phyloP scores from a whole-genome alignment of 2,888 invertebrate species.

The Eutolmus rufibarbis region DNA sequence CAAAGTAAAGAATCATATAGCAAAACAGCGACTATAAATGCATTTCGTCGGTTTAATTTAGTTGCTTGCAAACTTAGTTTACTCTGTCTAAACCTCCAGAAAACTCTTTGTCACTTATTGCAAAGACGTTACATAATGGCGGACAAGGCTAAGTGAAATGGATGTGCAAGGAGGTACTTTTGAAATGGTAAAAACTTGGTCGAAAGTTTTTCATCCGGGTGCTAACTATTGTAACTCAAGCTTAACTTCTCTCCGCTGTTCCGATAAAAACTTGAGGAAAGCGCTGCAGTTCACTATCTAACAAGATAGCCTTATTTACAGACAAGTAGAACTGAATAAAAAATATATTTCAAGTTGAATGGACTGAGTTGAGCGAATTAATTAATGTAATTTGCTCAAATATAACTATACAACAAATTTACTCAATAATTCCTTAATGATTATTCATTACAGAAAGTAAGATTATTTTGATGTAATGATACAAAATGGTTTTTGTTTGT shows the following conservation, averaged over 20 bases:
- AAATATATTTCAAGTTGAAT: neutral
- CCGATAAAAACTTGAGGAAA: neutral
- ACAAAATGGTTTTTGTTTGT: too few species aligned
- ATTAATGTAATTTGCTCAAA: neutral
- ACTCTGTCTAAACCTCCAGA: neutral
- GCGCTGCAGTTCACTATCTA: neutral
- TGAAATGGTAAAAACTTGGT: neutral
- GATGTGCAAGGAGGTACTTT: neutral
- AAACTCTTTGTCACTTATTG: constrained; percentile 2
- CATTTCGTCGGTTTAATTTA: constrained; percentile 1
- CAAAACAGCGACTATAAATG: neutral
- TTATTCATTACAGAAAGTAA: too few species aligned
- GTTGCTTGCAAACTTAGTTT: neutral
- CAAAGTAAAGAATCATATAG: neutral
- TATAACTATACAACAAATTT: neutral
- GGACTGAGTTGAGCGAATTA: neutral
- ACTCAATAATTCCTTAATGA: too few species aligned
- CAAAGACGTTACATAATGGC: neutral
- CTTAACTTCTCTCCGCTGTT: neutral
- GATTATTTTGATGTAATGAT: too few species aligned
- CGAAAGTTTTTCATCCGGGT: constrained; percentile 3
- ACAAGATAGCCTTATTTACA: neutral
- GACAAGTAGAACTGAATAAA: neutral
- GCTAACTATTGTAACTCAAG: neutral
- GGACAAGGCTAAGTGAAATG: constrained; percentile 25